These are phyloP conservation scores for Anoncus sp. DNA, from an alignment of 2,888 invertebrate genomes.

Conservation along the genomic window DNA sequence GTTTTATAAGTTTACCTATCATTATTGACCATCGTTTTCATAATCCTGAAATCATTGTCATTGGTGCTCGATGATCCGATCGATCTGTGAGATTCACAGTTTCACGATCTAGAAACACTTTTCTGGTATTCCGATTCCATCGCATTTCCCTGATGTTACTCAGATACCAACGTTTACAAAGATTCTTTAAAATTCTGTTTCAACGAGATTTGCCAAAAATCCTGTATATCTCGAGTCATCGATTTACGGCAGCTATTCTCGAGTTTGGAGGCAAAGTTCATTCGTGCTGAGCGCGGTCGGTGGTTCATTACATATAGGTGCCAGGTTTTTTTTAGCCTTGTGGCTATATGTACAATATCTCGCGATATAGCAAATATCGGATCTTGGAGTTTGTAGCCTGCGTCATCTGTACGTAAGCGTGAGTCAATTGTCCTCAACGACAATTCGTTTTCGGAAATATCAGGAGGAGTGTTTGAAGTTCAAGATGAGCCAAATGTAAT, in stretches of 20 bases:
- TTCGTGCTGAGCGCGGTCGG: slow-evolving; percentile 12
- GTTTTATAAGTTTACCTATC: no score
- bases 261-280: slow-evolving; percentile 35
- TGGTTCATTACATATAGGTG: slow-evolving; percentile 1
- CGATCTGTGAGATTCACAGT: neutral
- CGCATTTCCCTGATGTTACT: neutral
- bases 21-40: no score
- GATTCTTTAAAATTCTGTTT: no score
- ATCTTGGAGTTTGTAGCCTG: neutral
- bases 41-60: neutral
- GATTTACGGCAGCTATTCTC: slow-evolving; percentile 18
- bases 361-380: neutral
- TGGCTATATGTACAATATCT: neutral
- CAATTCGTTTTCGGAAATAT: slow-evolving; percentile 14
- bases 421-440: slow-evolving; percentile 11
- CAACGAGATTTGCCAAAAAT: neutral
- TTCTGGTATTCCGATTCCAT: neutral
- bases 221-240: slow-evolving; percentile 35
- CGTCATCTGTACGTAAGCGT: slow-evolving; percentile 37
- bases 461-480: slow-evolving; percentile 16
- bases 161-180: neutral
- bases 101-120: neutral
- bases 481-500: slow-evolving; percentile 17
- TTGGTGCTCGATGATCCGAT: neutral
- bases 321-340: slow-evolving; percentile 3